Conservation (phyloP, 2,113 vertebrate species). For the Ginglymostoma cirratum region DNA sequence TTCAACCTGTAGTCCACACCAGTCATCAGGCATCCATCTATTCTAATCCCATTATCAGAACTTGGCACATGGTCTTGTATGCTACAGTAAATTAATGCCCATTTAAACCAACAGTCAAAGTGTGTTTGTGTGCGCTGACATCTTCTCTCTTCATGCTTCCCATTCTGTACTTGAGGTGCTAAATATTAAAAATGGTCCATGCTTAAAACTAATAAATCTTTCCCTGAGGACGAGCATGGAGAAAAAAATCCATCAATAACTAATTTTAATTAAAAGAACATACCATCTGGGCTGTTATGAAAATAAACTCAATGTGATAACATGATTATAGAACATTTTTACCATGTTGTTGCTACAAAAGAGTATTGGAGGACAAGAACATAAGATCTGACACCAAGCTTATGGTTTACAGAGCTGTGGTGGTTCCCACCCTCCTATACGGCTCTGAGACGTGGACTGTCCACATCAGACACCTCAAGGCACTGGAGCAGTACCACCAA, state of each 20-base stretch:
- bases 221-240: not conserved
- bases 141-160: not conserved
- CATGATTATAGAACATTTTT: not conserved
- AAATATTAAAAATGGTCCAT: not conserved
- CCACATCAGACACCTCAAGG: too few species aligned
- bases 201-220: not conserved
- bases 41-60: too few species aligned
- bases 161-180: conserved; percentile 1
- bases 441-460: too few species aligned
- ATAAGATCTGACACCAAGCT: too few species aligned
- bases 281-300: not conserved
- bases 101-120: not conserved
- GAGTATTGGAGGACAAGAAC: too few species aligned
- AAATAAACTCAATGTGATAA: conserved; percentile 21
- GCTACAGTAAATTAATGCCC: not conserved
- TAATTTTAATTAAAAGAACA: not conserved
- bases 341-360: not conserved
- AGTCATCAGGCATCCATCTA: too few species aligned
- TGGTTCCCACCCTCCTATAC: too few species aligned
- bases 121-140: not conserved
- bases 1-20: too few species aligned
- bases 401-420: too few species aligned
- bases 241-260: conserved; percentile 4
- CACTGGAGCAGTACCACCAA: too few species aligned
- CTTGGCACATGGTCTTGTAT: too few species aligned